Evolutionary conservation across 1,140 invertebrate genomes (phyloP).

Genomic region (Drosophila melanogaster): DNA sequence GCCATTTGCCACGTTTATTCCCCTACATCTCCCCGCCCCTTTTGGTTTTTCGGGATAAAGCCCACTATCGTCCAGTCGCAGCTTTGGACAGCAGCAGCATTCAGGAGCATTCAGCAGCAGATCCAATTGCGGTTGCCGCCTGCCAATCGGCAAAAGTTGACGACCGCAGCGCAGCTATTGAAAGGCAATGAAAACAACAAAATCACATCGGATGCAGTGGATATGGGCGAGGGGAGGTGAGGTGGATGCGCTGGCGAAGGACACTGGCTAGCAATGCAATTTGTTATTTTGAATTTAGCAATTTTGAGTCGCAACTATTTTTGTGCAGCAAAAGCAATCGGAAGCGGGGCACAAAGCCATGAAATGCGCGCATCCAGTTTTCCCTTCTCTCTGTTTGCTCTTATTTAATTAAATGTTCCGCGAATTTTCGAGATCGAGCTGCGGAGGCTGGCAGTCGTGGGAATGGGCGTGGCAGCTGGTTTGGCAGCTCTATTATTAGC

Average conservation of each 20-base stretch:
- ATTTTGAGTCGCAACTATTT: constrained; percentile 73
- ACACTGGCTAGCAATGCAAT: constrained; percentile 61
- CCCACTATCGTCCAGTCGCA: constrained; percentile 51
- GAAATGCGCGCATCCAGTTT: constrained; percentile 3
- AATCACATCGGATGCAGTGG: background rate
- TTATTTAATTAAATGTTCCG: constrained; percentile 78
- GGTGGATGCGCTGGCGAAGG: background rate
- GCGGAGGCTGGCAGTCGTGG: background rate
- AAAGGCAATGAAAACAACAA: constrained; percentile 56
- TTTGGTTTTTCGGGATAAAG: background rate
- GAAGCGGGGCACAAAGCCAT: constrained; percentile 27
- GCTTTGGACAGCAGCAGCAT: constrained; percentile 44
- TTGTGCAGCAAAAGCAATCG: constrained; percentile 57
- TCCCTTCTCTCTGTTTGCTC: constrained; percentile 25
- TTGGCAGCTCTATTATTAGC: constrained; percentile 31
- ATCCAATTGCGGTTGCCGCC: constrained; percentile 76
- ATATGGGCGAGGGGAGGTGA: too few relatives aligned
- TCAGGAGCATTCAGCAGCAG: constrained; percentile 6
- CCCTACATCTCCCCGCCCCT: background rate
- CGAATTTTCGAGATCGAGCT: constrained; percentile 24
- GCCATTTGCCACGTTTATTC: constrained; percentile 4
- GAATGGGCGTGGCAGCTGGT: constrained; percentile 18
- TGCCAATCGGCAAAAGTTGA: constrained; percentile 78
- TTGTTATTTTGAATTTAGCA: constrained; percentile 81
- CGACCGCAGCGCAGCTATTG: constrained; percentile 60